Evolutionary conservation across 1,140 invertebrate species (phyloP).

Genomic region (Metopolophium dirhodum): DNA sequence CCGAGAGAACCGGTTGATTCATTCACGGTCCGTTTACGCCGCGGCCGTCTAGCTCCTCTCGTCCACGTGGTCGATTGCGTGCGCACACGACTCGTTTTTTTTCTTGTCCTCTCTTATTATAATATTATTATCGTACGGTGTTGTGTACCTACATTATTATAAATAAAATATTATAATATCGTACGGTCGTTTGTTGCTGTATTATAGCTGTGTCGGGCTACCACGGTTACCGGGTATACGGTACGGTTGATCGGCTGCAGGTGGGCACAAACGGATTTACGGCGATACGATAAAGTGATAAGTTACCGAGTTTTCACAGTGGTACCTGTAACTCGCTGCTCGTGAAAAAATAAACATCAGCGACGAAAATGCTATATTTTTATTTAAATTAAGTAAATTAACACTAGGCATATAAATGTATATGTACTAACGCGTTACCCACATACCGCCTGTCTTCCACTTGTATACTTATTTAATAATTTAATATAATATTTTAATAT

Average conservation of each 20-base stretch:
- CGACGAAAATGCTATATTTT: too few species aligned
- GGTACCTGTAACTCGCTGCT: neutral
- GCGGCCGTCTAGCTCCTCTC: neutral
- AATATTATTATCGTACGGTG: neutral
- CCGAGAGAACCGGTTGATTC: conserved; percentile 50
- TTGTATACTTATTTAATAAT: too few species aligned
- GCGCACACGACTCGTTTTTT: conserved; percentile 22
- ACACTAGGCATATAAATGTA: too few species aligned
- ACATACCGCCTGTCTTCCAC: too few species aligned
- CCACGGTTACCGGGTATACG: neutral
- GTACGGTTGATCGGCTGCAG: neutral
- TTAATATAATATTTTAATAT: too few species aligned
- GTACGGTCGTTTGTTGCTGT: neutral
- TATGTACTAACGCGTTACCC: too few species aligned
- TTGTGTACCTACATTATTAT: neutral
- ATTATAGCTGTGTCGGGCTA: neutral
- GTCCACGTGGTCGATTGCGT: conserved; percentile 30
- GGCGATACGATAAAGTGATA: neutral
- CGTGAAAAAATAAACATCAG: neutral
- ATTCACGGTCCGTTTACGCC: conserved; percentile 54
- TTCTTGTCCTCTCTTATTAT: neutral
- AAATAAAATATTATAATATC: neutral
- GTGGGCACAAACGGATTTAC: neutral
- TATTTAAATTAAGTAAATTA: too few species aligned
- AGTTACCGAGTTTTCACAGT: too few species aligned